Evolutionary conservation across 2,888 invertebrate species (phyloP), one percentile per base, ranked within the genome.

Genomic region (Amphipyra tragopoginis): DNA sequence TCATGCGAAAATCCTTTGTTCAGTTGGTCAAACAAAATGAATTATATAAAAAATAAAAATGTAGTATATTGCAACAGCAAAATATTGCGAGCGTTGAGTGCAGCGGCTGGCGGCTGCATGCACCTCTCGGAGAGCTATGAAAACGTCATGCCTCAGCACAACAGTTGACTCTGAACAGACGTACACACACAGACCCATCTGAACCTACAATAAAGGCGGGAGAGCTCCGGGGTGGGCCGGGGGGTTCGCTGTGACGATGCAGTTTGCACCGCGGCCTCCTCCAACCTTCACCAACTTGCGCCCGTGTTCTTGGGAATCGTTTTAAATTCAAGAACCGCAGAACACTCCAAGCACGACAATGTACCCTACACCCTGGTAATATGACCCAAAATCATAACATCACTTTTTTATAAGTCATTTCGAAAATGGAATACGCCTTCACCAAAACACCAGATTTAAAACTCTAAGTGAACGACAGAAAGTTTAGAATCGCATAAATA

Each of bases 251-350:
- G 92, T 93, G 92, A 93, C 92, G 90, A 90, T 93, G 94, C 94
- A 94, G 93, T 93, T 93, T 93, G 93, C 93, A 92, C 91, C 93
- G 93, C 93, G 90, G 91, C 91, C 92, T 92, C 93, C 93, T 92
- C 91, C 91, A 93, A 93, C 93, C 92, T 93, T 93, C 93, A 92
- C 91, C 93, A 92, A 93, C 91, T 93, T 90, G 92, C 92, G 92
- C 93, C 91, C 91, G 90, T 94, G 93, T 94, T 93, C 93, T 93
- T 92, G 90, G 92, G 94, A 93, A 94, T 93, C 93, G 93, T 94
- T 94, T 93, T 93, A 93, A 94, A 93, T 93, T 93, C 93, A 93
- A 93, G 89, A 93, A 93, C 93, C 93, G 90, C 92, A 92, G 85
- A 88, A 84, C 86, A 87, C 86, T 89, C 79, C 80, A 65, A 87